These are phyloP conservation scores for Mugil cephalus DNA, from an alignment of 2,113 vertebrate genomes.

Conservation along the genomic window DNA sequence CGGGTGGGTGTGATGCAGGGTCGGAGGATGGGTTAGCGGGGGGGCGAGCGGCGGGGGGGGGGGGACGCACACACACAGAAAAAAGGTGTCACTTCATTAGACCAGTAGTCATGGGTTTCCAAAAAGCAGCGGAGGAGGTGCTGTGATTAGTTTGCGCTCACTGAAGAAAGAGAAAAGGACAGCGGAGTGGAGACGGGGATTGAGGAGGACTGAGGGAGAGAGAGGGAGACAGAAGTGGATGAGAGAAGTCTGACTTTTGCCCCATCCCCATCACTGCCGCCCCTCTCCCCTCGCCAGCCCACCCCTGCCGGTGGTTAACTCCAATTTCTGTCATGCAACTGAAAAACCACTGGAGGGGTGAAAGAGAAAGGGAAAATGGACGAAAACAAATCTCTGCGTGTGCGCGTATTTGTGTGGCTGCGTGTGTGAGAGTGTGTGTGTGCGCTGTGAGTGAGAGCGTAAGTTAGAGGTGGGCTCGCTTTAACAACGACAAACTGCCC, in stretches of 20 bases:
- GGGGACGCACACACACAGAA: constrained; percentile 34
- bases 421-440: constrained; percentile 50
- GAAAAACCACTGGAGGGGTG: constrained; percentile 98
- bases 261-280: constrained; percentile 52
- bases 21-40: constrained; percentile 58
- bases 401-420: constrained; percentile 40
- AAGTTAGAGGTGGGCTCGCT: constrained; percentile 84
- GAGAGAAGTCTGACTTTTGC: constrained; percentile 83
- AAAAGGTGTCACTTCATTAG: constrained; percentile 80
- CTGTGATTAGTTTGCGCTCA: constrained; percentile 67
- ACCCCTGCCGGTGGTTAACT: constrained; percentile 87
- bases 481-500: constrained; percentile 92
- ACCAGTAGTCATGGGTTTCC: constrained; percentile 77
- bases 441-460: constrained; percentile 21
- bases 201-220: constrained; percentile 12
- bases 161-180: constrained; percentile 40
- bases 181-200: constrained; percentile 35
- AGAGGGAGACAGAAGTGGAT: constrained; percentile 54
- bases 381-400: constrained; percentile 66
- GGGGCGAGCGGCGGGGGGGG: background rate
- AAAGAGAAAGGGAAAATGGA: constrained; percentile 76
- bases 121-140: constrained; percentile 53
- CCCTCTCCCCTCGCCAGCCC: constrained; percentile 51
- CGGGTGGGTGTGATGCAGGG: constrained; percentile 54
- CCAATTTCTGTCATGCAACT: constrained; percentile 99